Evolutionary conservation across 2,797 vertebrate species (phyloP).

Genomic region (Cossypha polioptera): DNA sequence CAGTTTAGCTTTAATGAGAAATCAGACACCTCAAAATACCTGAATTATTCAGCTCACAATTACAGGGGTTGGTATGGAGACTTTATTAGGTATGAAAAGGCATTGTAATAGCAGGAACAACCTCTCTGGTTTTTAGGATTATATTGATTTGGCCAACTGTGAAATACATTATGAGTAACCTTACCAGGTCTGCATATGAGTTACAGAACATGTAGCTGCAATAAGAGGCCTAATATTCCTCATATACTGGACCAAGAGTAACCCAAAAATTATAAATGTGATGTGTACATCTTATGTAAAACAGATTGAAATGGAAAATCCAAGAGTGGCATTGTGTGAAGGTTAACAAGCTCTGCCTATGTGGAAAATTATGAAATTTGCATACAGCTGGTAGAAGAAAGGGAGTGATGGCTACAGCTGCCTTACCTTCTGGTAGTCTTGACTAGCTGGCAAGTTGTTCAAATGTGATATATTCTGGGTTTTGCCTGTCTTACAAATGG

Average conservation of each 20-base stretch:
- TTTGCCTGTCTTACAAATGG: neutral
- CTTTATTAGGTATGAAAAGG: neutral
- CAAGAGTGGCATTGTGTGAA: neutral
- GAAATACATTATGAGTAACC: neutral
- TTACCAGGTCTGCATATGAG: neutral
- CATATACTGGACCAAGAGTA: neutral
- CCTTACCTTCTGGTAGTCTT: neutral
- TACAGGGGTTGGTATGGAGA: neutral
- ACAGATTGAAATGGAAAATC: neutral
- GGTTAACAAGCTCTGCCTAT: neutral
- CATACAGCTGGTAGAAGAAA: neutral
- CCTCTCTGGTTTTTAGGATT: neutral
- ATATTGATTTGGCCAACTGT: neutral
- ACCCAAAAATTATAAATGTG: neutral
- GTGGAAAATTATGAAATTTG: neutral
- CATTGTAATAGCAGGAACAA: neutral
- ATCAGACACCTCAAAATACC: slow-evolving; percentile 8
- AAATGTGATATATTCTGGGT: neutral
- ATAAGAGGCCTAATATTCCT: neutral
- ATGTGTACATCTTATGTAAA: neutral
- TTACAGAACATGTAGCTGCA: neutral
- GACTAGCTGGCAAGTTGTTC: neutral
- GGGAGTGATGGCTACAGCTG: neutral
- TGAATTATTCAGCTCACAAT: slow-evolving; percentile 49
- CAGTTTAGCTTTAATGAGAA: slow-evolving; percentile 20